Conservation (phyloP, 2,113 vertebrate genomes). For the Syngnathus floridae region DNA sequence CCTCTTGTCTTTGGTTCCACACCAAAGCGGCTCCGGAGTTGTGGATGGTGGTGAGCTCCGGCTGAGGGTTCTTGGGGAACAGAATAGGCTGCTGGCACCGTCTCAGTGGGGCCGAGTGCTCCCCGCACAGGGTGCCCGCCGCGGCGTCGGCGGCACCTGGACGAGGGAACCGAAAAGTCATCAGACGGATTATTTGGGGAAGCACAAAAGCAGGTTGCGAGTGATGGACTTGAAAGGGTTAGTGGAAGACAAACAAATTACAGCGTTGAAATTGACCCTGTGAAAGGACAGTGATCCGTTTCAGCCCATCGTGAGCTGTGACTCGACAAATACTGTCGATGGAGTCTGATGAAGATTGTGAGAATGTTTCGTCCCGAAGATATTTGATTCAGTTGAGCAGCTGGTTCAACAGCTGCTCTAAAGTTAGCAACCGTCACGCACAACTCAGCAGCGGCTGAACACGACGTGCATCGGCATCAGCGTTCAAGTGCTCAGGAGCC, state of each 20-base stretch:
- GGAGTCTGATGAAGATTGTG: neutral
- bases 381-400: conserved; percentile 6
- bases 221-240: neutral
- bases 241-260: neutral
- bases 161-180: neutral
- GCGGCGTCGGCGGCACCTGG: conserved; percentile 55
- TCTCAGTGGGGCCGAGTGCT: conserved; percentile 72
- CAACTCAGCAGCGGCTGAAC: neutral
- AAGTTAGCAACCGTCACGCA: conserved; percentile 9
- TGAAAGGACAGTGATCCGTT: neutral
- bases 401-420: conserved; percentile 1
- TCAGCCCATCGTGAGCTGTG: too few relatives aligned
- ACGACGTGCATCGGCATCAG: neutral
- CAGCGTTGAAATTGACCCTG: too few relatives aligned
- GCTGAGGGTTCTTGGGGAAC: conserved; percentile 63
- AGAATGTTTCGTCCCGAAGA: neutral
- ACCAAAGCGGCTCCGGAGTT: conserved; percentile 60
- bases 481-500: neutral
- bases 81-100: conserved; percentile 70
- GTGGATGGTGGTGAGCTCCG: conserved; percentile 63
- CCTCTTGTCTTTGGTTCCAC: conserved; percentile 57
- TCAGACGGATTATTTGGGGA: neutral
- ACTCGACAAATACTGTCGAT: too few relatives aligned
- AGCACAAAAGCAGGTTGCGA: neutral
- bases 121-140: conserved; percentile 69